Conservation (phyloP, 2,113 vertebrate genomes). For the Maccullochella peelii region DNA sequence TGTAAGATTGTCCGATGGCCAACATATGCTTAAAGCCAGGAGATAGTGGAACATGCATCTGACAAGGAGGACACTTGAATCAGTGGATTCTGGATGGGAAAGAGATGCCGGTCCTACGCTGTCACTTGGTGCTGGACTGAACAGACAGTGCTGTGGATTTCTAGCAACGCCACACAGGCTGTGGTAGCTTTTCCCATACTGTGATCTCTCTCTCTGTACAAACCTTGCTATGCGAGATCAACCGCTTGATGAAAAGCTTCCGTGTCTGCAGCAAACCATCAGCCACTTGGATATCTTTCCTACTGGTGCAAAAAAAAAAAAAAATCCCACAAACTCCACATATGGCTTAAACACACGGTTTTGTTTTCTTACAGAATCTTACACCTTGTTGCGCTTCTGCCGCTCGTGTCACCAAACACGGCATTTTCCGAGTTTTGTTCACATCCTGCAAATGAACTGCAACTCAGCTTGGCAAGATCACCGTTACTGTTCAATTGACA, state of each 20-base stretch:
- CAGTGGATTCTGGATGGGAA: conserved; percentile 35
- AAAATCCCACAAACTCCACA: conserved; percentile 19
- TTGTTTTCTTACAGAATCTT: conserved; percentile 17
- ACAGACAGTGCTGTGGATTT: conserved; percentile 37
- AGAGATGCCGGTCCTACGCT: conserved; percentile 14
- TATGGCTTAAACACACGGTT: conserved; percentile 54
- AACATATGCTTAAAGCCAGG: conserved; percentile 44
- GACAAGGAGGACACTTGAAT: conserved; percentile 15
- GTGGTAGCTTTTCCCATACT: background rate
- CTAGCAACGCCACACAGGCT: conserved; percentile 5
- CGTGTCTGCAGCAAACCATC: conserved; percentile 26
- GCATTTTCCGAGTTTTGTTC: conserved; percentile 43
- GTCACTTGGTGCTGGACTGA: conserved; percentile 11
- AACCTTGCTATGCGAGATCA: background rate
- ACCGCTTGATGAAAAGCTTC: conserved; percentile 3
- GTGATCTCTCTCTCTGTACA: conserved; percentile 11
- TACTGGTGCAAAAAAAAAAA: conserved; percentile 1
- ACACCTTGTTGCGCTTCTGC: background rate
- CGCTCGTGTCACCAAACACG: conserved; percentile 8
- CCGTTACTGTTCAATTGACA: conserved; percentile 52
- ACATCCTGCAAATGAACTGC: conserved; percentile 57
- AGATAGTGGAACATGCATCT: conserved; percentile 37
- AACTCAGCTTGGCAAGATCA: conserved; percentile 67
- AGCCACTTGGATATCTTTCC: background rate
- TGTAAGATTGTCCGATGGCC: conserved; percentile 55